Conservation (phyloP, 92 coral and sea anemone genomes). For the Phenganax subtilis region DNA sequence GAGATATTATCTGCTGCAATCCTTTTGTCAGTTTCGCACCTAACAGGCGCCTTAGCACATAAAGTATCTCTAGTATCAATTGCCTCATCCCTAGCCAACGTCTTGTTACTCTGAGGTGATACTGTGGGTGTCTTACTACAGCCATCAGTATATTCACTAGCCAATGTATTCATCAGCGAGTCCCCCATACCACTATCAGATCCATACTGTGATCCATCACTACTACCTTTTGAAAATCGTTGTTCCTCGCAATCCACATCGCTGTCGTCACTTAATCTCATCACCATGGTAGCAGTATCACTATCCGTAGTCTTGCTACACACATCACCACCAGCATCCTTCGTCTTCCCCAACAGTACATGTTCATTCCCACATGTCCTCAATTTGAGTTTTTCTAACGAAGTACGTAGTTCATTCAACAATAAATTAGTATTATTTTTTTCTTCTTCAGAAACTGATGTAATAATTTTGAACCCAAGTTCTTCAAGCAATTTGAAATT, state of each 20-base stretch:
- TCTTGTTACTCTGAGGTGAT: background rate
- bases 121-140: background rate
- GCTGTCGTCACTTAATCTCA: slow-evolving; percentile 64
- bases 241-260: slow-evolving; percentile 56
- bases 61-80: background rate
- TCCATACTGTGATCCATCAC: slow-evolving; percentile 42
- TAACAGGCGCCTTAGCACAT: background rate
- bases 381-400: background rate
- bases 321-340: background rate
- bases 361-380: slow-evolving; percentile 2
- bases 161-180: slow-evolving; percentile 32
- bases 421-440: background rate
- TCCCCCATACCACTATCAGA: slow-evolving; percentile 46
- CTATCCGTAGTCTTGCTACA: slow-evolving; percentile 13
- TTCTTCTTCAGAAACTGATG: slow-evolving; percentile 15
- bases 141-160: slow-evolving; percentile 35
- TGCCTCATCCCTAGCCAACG: background rate
- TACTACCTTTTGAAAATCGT: slow-evolving; percentile 13
- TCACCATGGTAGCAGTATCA: slow-evolving; percentile 42
- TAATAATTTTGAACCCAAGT: slow-evolving; percentile 5
- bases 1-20: background rate
- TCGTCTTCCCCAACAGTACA: background rate
- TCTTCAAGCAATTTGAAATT: slow-evolving; percentile 23
- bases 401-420: slow-evolving; percentile 13
- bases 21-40: background rate